Evolutionary conservation across 2,888 invertebrate species (phyloP).

Genomic region (Alentia gelatinosa): DNA sequence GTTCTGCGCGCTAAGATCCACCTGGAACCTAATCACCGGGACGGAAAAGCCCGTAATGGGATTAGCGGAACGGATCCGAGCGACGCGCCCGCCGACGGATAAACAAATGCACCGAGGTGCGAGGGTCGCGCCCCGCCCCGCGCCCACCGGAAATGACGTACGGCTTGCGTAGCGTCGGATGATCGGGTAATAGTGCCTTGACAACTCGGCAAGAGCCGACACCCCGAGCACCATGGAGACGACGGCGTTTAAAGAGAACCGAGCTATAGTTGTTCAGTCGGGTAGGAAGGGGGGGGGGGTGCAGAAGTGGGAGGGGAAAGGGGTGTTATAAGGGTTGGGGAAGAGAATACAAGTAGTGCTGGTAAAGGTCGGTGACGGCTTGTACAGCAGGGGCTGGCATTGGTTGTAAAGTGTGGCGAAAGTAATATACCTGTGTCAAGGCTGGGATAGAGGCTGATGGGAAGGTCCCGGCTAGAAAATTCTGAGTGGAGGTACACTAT

Average conservation of each 20-base stretch:
- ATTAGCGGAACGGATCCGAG: conserved; percentile 9
- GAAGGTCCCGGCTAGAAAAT: too few species aligned
- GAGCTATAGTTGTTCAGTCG: too few species aligned
- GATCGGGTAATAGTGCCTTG: background rate
- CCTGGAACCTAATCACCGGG: conserved; percentile 24
- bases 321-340: too few species aligned
- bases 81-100: background rate
- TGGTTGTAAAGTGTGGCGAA: too few species aligned
- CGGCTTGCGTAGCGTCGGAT: background rate
- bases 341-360: too few species aligned
- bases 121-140: background rate
- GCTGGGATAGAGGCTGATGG: too few species aligned
- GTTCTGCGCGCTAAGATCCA: conserved; percentile 28
- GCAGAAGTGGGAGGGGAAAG: background rate
- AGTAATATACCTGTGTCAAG: too few species aligned
- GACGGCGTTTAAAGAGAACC: too few species aligned
- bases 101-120: conserved; percentile 45
- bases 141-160: background rate
- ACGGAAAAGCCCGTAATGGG: conserved; percentile 28
- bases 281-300: background rate
- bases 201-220: background rate
- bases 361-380: too few species aligned
- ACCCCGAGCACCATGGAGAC: background rate
- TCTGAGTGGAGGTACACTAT: too few species aligned
- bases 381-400: too few species aligned